phyloP scores from a whole-genome alignment of 2,797 vertebrate genomes.

The Semaprochilodus insignis region DNA sequence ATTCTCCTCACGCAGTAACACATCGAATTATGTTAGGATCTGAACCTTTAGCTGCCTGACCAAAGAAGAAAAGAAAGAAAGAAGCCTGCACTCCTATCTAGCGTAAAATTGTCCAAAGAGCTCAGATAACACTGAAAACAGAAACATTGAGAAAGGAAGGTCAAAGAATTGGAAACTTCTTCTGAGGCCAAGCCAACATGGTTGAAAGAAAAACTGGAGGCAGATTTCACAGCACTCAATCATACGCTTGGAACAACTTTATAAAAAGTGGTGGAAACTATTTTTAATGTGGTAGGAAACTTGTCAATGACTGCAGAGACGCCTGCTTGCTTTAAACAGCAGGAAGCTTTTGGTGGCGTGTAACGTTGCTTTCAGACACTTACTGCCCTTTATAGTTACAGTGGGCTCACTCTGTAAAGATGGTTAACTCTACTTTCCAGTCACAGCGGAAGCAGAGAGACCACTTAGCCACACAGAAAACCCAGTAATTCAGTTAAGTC shows the following conservation, averaged over 20 bases:
- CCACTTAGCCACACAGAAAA: background rate
- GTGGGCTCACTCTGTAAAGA: background rate
- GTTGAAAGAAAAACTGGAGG: slow-evolving; percentile 28
- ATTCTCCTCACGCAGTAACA: background rate
- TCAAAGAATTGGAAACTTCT: background rate
- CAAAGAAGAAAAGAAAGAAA: background rate
- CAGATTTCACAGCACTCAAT: background rate
- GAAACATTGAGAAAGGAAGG: background rate
- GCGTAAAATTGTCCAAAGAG: background rate
- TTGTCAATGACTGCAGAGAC: slow-evolving; percentile 6
- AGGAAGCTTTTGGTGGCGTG: slow-evolving; percentile 48
- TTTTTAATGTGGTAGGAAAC: slow-evolving; percentile 57
- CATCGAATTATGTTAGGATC: background rate
- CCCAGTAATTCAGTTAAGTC: background rate
- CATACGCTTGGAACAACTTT: background rate
- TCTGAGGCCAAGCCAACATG: background rate
- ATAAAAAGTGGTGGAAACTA: slow-evolving; percentile 8
- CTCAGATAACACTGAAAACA: no score
- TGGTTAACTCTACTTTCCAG: background rate
- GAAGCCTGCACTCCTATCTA: background rate
- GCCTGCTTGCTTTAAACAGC: slow-evolving; percentile 30
- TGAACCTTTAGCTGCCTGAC: background rate
- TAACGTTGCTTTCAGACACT: slow-evolving; percentile 36
- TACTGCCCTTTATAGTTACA: slow-evolving; percentile 26
- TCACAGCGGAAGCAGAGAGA: background rate